Conservation (phyloP, 2,888 invertebrate genomes). For the Hesperia comma region DNA sequence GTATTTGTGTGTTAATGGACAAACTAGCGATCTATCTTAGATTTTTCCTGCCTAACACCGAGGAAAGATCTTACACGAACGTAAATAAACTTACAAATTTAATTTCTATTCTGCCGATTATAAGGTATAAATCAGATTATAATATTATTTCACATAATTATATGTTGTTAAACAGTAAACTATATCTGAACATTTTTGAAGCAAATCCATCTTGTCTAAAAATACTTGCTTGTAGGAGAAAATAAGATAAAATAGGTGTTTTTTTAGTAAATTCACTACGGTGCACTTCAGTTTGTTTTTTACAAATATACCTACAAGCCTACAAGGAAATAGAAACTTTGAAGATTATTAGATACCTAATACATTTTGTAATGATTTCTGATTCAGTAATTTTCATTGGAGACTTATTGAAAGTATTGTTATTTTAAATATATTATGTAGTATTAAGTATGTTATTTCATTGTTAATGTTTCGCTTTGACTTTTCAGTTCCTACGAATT, state of each 20-base stretch:
- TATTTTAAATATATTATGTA: too few relatives aligned
- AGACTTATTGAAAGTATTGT: too few relatives aligned
- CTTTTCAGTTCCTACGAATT: too few relatives aligned
- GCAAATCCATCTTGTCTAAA: constrained; percentile 9
- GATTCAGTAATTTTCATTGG: too few relatives aligned
- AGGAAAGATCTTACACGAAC: constrained; percentile 4
- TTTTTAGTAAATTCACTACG: neutral
- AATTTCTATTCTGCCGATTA: neutral
- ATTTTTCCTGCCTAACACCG: neutral
- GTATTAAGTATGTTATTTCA: too few relatives aligned
- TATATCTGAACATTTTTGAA: neutral
- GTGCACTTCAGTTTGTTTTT: too few relatives aligned
- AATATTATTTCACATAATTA: neutral
- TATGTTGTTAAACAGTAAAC: neutral
- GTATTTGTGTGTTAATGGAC: constrained; percentile 24
- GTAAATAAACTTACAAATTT: neutral
- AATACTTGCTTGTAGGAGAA: neutral
- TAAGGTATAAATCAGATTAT: neutral
- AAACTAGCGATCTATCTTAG: constrained; percentile 12
- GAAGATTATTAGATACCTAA: too few relatives aligned
- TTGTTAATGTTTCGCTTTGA: too few relatives aligned
- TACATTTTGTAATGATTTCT: too few relatives aligned
- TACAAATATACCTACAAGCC: too few relatives aligned
- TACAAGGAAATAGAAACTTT: too few relatives aligned
- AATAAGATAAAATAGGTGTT: neutral